phyloP scores from a whole-genome alignment of 2,113 vertebrate species.

The Ammodytes marinus region DNA sequence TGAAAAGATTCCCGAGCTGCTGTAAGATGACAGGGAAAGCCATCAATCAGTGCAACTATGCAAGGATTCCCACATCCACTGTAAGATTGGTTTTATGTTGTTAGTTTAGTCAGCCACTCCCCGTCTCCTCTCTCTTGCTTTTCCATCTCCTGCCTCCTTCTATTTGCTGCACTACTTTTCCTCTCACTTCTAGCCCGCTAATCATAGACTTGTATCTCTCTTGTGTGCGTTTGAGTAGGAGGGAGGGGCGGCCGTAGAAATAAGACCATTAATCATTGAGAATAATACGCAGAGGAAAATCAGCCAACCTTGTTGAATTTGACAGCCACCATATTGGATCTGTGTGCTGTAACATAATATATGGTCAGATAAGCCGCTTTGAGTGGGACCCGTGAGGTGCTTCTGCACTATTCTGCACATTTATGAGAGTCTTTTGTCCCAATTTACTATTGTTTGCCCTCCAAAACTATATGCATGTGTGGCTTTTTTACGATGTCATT shows the following conservation, averaged over 20 bases:
- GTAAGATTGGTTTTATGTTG: slow-evolving; percentile 40
- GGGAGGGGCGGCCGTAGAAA: slow-evolving; percentile 63
- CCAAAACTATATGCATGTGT: slow-evolving; percentile 18
- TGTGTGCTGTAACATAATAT: slow-evolving; percentile 60
- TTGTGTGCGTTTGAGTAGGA: slow-evolving; percentile 65
- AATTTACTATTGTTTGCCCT: slow-evolving; percentile 19
- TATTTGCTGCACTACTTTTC: slow-evolving; percentile 46
- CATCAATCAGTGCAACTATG: slow-evolving; percentile 47
- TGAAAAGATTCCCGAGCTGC: slow-evolving; percentile 30
- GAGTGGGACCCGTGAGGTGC: slow-evolving; percentile 48
- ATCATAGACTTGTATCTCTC: slow-evolving; percentile 71
- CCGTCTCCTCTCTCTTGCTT: slow-evolving; percentile 21
- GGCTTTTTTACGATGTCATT: slow-evolving; percentile 4
- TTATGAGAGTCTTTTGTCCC: slow-evolving; percentile 25
- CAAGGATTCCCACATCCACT: slow-evolving; percentile 41
- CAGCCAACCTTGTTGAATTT: slow-evolving; percentile 76
- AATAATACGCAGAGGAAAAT: slow-evolving; percentile 72
- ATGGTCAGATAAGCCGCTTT: slow-evolving; percentile 69
- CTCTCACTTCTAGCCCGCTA: slow-evolving; percentile 59
- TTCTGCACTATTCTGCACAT: slow-evolving; percentile 35
- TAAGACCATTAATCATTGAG: slow-evolving; percentile 79
- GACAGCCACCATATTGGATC: slow-evolving; percentile 71
- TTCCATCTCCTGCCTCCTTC: slow-evolving; percentile 58
- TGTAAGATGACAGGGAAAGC: slow-evolving; percentile 10
- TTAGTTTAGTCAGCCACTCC: slow-evolving; percentile 45